Conservation (phyloP, 2,113 vertebrate genomes). For the Ammodytes dubius region DNA sequence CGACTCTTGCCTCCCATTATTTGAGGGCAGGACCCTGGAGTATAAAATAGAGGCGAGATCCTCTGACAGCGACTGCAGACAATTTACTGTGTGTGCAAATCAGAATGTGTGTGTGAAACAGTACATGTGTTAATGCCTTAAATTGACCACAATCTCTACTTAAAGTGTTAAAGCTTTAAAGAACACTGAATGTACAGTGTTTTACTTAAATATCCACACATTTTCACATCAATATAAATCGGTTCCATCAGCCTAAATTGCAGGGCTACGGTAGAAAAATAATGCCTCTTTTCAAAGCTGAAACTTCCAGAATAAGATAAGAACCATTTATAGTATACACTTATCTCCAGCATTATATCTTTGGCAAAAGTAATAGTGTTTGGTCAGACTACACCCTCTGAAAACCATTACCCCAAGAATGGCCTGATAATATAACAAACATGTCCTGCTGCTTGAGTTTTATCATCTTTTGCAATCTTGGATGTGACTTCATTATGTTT, state of each 20-base stretch:
- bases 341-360: not conserved
- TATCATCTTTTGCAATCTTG: not conserved
- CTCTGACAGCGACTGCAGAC: not conserved
- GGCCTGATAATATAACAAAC: not conserved
- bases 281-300: not conserved
- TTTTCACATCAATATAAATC: not conserved
- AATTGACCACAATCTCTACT: not conserved
- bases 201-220: not conserved
- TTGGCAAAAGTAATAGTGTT: not conserved
- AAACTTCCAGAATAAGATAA: not conserved
- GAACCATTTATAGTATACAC: not conserved
- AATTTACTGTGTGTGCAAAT: not conserved
- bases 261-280: not conserved
- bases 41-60: conserved; percentile 28
- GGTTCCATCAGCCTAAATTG: not conserved
- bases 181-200: not conserved
- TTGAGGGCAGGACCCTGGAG: conserved; percentile 21
- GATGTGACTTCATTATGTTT: not conserved
- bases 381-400: too few relatives aligned
- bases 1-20: conserved; percentile 6
- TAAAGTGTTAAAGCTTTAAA: conserved; percentile 4
- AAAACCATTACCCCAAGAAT: too few relatives aligned
- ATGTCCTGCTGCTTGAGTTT: not conserved
- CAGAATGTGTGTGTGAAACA: not conserved
- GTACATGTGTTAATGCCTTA: conserved; percentile 1